These are phyloP conservation scores for Carpatolechia fugitivella DNA, from an alignment of 2,888 invertebrate genomes.

Conservation along the genomic window DNA sequence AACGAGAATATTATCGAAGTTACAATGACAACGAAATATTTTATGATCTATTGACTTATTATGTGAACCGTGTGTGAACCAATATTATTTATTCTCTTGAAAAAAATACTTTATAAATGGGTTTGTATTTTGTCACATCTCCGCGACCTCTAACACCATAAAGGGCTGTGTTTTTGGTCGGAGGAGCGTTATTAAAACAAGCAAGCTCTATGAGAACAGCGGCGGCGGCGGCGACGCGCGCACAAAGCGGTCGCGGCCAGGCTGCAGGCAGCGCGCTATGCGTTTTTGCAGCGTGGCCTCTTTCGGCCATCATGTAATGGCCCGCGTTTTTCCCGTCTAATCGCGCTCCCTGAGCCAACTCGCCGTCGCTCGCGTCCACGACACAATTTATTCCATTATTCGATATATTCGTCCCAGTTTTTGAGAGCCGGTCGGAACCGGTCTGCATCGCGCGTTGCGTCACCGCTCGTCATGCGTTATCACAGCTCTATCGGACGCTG, in stretches of 20 bases:
- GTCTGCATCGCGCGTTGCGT: slow-evolving; percentile 33
- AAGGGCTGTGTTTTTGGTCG: too few species aligned
- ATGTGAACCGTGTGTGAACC: too few species aligned
- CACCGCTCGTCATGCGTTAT: slow-evolving; percentile 17
- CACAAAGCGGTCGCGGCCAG: slow-evolving; percentile 38
- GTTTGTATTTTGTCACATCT: too few species aligned
- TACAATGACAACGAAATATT: too few species aligned
- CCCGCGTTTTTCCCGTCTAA: slow-evolving; percentile 52
- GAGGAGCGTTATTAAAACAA: too few species aligned
- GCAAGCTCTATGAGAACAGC: slow-evolving; percentile 14
- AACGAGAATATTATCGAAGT: too few species aligned
- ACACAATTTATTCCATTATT: slow-evolving; percentile 25
- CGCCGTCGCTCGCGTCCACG: slow-evolving; percentile 29
- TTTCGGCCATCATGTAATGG: slow-evolving; percentile 58
- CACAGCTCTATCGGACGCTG: slow-evolving; percentile 12
- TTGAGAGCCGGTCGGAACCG: slow-evolving; percentile 37
- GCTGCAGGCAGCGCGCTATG: slow-evolving; percentile 40
- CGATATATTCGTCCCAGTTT: slow-evolving; percentile 43
- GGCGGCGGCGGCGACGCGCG: slow-evolving; percentile 27
- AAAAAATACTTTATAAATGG: too few species aligned
- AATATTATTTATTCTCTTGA: too few species aligned
- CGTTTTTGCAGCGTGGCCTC: slow-evolving; percentile 56
- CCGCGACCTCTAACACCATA: too few species aligned
- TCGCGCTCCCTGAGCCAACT: slow-evolving; percentile 33
- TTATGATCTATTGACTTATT: too few species aligned